These are phyloP conservation scores for Tyrannus savana DNA, from an alignment of 2,113 vertebrate genomes.

Conservation along the genomic window DNA sequence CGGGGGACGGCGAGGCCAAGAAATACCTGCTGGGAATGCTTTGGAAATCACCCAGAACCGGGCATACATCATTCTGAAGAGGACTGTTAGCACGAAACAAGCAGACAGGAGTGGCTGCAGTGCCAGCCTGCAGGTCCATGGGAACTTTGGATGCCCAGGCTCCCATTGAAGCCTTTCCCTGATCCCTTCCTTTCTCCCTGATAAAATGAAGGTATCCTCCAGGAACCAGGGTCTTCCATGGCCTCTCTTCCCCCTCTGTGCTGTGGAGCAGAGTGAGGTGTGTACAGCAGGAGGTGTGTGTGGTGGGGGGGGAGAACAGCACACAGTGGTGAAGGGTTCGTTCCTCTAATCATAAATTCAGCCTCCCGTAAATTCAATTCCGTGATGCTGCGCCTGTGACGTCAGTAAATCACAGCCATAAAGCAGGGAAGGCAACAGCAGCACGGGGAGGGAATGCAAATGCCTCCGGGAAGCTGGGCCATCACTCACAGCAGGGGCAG, in stretches of 20 bases:
- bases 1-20: neutral
- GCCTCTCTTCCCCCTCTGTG: neutral
- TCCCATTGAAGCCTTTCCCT: neutral
- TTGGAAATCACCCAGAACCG: neutral
- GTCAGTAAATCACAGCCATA: conserved; percentile 14
- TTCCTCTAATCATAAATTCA: neutral
- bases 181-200: neutral
- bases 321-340: neutral
- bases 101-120: neutral
- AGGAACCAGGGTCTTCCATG: accelerated
- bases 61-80: neutral
- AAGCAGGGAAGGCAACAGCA: neutral
- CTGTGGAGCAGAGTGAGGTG: neutral
- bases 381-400: neutral
- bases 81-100: neutral
- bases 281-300: neutral
- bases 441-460: neutral
- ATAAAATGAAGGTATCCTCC: neutral
- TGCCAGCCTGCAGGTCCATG: neutral
- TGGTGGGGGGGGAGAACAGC: neutral
- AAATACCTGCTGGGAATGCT: conserved; percentile 20
- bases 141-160: neutral
- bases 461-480: neutral
- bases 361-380: conserved; percentile 4
- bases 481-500: neutral